Base-by-base conservation (phyloP, 2,113 vertebrate genomes). In the Archocentrus centrarchus region DNA sequence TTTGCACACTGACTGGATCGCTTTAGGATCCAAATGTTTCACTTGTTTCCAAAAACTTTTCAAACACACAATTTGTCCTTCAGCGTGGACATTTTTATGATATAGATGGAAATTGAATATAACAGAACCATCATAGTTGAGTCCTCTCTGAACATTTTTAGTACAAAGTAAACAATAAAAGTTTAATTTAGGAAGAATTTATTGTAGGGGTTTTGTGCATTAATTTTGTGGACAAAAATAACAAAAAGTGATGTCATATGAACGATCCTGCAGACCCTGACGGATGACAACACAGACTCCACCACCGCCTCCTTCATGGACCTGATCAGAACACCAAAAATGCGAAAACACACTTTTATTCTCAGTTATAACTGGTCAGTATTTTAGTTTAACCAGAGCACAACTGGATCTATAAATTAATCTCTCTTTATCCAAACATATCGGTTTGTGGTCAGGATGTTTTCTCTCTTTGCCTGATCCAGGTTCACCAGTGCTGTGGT, bases 401-500 rank as follows among this genome's bases (percentile, higher is more conserved):
- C 39, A 24, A 4, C n/a, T 30, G 10, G 24, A 18, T 18, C 8
- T 15, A 22, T 10, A 22, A 22, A 39, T 50, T 2, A 53, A 2
- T 30, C 17, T 53, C 14, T 63, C 41, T 68, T 68, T 18, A 47
- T 27, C 64, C 8, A 47, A 66, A 70, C 17, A 68, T 7, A 11
- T 17, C 22, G 1, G 30, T 53, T 32, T 55, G 53, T 9, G 18
- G 18, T 20, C 30, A 32, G 15, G 73, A 27, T 15, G 57, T 39
- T 66, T 44, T 1, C 11, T 75, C n/a, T 17, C 14, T 47, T 18
- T 58, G 20, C 3, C 3, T 18, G 11, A 8, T 11, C 7, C 81
- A 99, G 98, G 98, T 99, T 99, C 86, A 96, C 97, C 37, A 97
- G 97, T 17, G 97, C 98, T 0, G 95, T 98, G 81, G 96, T 98